These are phyloP conservation scores for Toxostoma redivivum DNA, from an alignment of 2,113 vertebrate genomes.

Conservation along the genomic window DNA sequence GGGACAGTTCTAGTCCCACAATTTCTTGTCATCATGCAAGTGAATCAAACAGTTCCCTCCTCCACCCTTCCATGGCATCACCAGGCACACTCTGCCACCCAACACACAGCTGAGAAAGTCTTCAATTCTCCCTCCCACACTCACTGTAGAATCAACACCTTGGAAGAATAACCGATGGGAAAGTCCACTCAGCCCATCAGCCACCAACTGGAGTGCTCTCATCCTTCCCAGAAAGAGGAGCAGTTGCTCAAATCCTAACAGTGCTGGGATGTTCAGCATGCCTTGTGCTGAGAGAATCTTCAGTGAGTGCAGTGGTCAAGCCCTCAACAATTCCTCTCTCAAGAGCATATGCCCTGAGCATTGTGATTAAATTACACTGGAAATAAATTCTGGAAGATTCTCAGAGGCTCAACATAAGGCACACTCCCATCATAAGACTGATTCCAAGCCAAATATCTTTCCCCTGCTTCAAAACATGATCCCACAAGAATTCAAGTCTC, in stretches of 20 bases:
- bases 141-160: not conserved
- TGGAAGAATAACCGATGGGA: not conserved
- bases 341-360: rapidly evolving
- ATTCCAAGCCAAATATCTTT: not conserved
- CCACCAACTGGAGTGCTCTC: not conserved
- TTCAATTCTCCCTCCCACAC: not conserved
- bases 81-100: not conserved
- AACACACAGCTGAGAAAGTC: not conserved
- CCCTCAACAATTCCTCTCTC: not conserved
- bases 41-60: not conserved
- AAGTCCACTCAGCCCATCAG: not conserved
- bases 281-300: not conserved
- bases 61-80: not conserved
- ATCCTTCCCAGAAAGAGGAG: not conserved
- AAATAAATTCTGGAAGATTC: not conserved
- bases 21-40: not conserved
- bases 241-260: not conserved
- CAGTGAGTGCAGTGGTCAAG: not conserved
- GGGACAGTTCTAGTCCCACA: not conserved
- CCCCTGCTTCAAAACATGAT: not conserved
- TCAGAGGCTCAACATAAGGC: not conserved
- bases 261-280: rapidly evolving
- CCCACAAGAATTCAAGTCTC: not conserved
- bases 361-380: not conserved
- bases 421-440: not conserved